These are phyloP conservation scores for Oceanodroma tethys DNA, from an alignment of 2,113 vertebrate species.

Conservation along the genomic window DNA sequence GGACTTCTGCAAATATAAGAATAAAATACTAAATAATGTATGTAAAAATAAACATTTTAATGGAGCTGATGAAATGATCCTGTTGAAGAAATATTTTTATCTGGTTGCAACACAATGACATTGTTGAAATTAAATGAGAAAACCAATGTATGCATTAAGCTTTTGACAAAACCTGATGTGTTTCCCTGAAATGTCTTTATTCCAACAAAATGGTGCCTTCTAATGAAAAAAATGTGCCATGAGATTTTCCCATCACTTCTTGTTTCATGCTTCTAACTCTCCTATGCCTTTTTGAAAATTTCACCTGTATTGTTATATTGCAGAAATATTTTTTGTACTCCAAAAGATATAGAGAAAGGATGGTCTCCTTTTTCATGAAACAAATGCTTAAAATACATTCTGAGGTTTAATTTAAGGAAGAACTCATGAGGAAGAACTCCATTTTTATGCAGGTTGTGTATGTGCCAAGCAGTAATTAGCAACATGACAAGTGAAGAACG, in stretches of 20 bases:
- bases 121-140: neutral
- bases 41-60: neutral
- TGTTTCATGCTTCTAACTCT: neutral
- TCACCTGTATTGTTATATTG: neutral
- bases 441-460: neutral
- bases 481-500: neutral
- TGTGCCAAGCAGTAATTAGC: neutral
- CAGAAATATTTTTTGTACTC: neutral
- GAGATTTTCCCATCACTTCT: neutral
- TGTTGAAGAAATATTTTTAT: neutral
- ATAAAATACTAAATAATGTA: neutral
- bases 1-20: neutral
- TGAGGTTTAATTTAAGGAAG: neutral
- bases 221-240: neutral
- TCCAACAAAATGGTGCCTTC: neutral
- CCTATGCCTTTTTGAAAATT: neutral
- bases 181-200: neutral
- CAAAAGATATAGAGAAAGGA: neutral
- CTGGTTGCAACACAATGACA: neutral
- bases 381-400: neutral
- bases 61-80: neutral
- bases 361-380: neutral
- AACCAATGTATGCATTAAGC: neutral
- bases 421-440: neutral
- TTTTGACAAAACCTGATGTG: neutral